Evolutionary conservation across 2,797 vertebrate genomes (phyloP), one percentile per base, ranked within the genome.

Genomic region (Botia almorhae): DNA sequence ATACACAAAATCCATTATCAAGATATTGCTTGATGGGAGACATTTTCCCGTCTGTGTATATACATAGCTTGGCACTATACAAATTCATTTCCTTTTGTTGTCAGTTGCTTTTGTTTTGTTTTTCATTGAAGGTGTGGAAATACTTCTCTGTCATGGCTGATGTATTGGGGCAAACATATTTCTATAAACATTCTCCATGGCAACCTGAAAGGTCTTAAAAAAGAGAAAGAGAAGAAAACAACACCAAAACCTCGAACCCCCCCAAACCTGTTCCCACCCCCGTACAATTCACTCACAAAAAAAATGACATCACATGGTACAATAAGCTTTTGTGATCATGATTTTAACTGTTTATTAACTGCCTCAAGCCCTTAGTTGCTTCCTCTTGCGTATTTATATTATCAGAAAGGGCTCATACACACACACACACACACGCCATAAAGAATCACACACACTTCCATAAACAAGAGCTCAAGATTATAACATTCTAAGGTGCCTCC

Each of bases 61-160:
- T 94, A 94, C 92, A 94, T 89, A 93, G 92, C 91, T 94, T 95
- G 93, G 93, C 94, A 95, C 93, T 95, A 93, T 94, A 94, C 93
- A 94, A 91, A 90, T 89, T 91, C 26, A 63, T 60, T 69, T 56
- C 55, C 60, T 53, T 65, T 74, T 65, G 68, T 85, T 39, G 69
- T 92, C 91, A 88, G 89, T 91, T 89, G 92, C 87, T 76, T 78
- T 76, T 84, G 39, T 43, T 16, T 53, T 69, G 71, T 70, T 50
- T 87, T 91, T 88, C 71, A 89, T 83, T 86, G 51, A 83, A 46
- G 80, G 16, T 84, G 89, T 89, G 90, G 72, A 78, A 81, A 81
- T 68, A 79, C 71, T 87, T 89, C 81, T 90, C 89, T 88, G 90
- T 90, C 86, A 86, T 85, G 90, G 80, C 83, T 87, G 89, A 90